phyloP scores from a whole-genome alignment of 2,113 vertebrate species.

The Megaceryle maxima region DNA sequence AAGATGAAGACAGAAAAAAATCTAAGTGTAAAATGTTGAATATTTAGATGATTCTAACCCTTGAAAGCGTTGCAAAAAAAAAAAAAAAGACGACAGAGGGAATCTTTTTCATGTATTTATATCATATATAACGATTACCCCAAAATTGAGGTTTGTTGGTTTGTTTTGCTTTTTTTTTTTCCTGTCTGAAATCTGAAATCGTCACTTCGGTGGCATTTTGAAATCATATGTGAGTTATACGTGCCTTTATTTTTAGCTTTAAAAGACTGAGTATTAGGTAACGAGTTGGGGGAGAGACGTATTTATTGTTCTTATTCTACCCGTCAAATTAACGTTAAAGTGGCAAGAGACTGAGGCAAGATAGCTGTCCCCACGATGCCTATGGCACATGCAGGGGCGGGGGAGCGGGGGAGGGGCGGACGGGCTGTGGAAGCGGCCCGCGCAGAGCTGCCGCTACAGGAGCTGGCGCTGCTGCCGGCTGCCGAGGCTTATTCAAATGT shows the following conservation, averaged over 20 bases:
- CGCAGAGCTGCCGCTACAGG: too few relatives aligned
- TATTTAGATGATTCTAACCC: background rate
- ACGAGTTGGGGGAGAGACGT: background rate
- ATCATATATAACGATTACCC: too few relatives aligned
- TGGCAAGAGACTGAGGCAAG: constrained; percentile 34
- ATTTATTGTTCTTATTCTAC: constrained; percentile 56
- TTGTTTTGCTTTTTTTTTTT: background rate
- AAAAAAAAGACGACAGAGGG: background rate
- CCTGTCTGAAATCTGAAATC: background rate
- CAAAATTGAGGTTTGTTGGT: background rate
- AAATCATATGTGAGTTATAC: background rate
- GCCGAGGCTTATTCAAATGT: constrained; percentile 74
- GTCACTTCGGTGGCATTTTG: background rate
- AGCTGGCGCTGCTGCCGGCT: too few relatives aligned
- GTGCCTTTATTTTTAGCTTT: constrained; percentile 53
- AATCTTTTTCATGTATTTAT: too few relatives aligned
- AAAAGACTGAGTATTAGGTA: constrained; percentile 10
- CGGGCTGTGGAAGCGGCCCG: too few relatives aligned
- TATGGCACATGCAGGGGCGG: background rate
- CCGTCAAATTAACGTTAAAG: constrained; percentile 44
- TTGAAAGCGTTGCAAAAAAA: background rate
- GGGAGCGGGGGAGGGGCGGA: background rate
- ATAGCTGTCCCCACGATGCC: background rate
- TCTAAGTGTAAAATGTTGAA: background rate
- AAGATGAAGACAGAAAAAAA: background rate